Conservation (phyloP, 2,113 vertebrate species). For the Cyanistes caeruleus region DNA sequence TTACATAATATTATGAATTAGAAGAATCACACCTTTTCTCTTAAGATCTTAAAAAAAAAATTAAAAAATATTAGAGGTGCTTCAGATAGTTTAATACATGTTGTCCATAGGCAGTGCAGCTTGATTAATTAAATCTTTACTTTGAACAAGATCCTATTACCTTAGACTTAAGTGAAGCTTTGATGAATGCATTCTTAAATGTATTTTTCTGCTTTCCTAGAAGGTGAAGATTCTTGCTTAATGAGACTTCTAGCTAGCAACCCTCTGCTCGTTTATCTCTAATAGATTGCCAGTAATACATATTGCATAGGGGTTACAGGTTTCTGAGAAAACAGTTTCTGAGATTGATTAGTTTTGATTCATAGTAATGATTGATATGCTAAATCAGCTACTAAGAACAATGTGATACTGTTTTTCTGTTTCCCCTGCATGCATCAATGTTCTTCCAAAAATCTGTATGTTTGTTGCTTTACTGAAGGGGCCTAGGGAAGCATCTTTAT, state of each 20-base stretch:
- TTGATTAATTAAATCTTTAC: background rate
- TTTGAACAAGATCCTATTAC: background rate
- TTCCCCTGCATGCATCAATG: background rate
- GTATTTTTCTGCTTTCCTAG: background rate
- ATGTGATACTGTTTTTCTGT: background rate
- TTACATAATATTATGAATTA: background rate
- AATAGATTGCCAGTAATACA: background rate
- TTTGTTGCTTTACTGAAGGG: background rate
- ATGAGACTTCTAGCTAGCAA: background rate
- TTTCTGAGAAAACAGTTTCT: background rate
- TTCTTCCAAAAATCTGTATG: background rate
- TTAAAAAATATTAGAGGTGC: background rate
- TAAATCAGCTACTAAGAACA: background rate
- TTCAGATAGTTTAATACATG: background rate
- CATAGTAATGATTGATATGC: background rate
- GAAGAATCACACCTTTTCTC: background rate
- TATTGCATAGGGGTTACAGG: background rate
- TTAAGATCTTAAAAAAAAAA: background rate
- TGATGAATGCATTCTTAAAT: background rate
- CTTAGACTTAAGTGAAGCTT: background rate
- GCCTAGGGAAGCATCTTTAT: background rate
- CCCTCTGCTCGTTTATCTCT: background rate
- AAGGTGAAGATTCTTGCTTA: background rate
- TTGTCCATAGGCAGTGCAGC: background rate
- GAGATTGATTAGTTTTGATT: conserved; percentile 3